Evolutionary conservation across 1,140 invertebrate species (phyloP).

Genomic region (Aporrectodea caliginosa): DNA sequence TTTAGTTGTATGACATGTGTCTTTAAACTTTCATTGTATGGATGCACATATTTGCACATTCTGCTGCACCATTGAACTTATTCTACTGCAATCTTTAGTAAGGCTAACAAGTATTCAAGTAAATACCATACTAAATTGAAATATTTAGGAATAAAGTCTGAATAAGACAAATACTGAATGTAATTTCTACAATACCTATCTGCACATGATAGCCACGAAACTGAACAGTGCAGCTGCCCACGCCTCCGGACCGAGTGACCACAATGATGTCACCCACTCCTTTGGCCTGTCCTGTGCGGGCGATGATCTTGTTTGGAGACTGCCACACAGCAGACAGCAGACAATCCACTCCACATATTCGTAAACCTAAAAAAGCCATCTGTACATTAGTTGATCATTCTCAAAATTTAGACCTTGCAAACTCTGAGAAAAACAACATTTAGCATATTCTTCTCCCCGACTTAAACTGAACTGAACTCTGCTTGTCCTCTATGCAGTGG

Average conservation of each 20-base stretch:
- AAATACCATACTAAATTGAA: no score
- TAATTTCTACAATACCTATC: constrained; percentile 40
- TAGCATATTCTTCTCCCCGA: no score
- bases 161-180: no score
- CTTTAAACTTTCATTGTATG: no score
- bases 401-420: neutral
- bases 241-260: constrained; percentile 81
- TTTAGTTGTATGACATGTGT: no score
- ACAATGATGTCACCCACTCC: constrained; percentile 94
- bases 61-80: no score
- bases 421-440: neutral
- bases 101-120: no score
- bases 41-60: no score
- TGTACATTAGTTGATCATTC: neutral
- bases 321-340: constrained; percentile 95
- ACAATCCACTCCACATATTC: constrained; percentile 93
- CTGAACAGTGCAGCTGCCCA: constrained; percentile 89
- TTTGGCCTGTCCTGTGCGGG: constrained; percentile 86
- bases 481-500: neutral
- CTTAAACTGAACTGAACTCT: no score
- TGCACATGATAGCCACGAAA: constrained; percentile 69
- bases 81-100: no score
- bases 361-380: constrained; percentile 64
- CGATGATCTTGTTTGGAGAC: constrained; percentile 92
- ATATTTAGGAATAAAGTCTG: no score